Evolutionary conservation across 2,888 invertebrate genomes (phyloP).

Genomic region (Tinea pellionella): DNA sequence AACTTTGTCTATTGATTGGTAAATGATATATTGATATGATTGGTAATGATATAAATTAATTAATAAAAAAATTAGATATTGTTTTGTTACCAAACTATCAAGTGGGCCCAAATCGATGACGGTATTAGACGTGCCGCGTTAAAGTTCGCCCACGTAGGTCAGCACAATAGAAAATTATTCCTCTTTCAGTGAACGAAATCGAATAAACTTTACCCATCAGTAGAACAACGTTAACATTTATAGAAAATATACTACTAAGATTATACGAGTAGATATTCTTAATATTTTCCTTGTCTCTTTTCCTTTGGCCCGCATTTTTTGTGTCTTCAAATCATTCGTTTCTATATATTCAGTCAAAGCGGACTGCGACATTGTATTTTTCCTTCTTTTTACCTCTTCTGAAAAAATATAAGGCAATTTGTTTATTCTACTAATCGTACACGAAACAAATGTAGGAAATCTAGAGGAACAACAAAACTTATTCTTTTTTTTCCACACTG

Average conservation of each 20-base stretch:
- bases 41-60: too few relatives aligned
- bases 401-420: constrained; percentile 5
- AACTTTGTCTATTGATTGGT: too few relatives aligned
- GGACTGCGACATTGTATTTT: neutral
- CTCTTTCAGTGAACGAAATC: constrained; percentile 9
- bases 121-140: too few relatives aligned
- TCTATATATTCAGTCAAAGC: constrained; percentile 3
- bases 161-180: constrained; percentile 14
- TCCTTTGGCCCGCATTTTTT: neutral
- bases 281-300: neutral
- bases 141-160: too few relatives aligned
- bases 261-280: constrained; percentile 1
- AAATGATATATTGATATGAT: too few relatives aligned
- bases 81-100: too few relatives aligned
- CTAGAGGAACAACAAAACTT: neutral
- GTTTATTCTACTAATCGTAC: neutral
- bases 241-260: constrained; percentile 1
- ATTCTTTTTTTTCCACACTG: neutral
- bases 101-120: too few relatives aligned
- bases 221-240: constrained; percentile 8
- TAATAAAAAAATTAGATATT: too few relatives aligned
- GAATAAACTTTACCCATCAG: constrained; percentile 13
- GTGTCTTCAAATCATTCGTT: neutral
- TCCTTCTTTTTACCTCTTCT: neutral
- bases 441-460: neutral